Evolutionary conservation across 2,888 invertebrate genomes (phyloP).

Genomic region (Chrysodeixis includens): DNA sequence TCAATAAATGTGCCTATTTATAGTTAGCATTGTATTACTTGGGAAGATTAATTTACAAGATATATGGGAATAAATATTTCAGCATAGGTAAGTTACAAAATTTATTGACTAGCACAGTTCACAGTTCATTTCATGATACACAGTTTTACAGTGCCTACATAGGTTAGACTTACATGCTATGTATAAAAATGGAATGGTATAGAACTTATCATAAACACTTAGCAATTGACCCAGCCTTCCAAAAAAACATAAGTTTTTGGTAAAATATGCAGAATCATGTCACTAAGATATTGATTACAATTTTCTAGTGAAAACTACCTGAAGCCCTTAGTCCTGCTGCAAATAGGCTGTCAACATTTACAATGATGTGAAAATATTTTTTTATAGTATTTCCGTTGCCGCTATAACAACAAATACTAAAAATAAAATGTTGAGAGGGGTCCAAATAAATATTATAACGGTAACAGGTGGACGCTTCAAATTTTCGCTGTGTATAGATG

Average conservation of each 20-base stretch:
- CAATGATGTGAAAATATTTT: neutral
- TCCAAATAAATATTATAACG: no score
- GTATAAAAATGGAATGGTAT: slow-evolving; percentile 1
- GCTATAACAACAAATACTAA: no score
- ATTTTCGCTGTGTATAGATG: no score
- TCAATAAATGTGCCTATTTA: neutral
- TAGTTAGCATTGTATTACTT: neutral
- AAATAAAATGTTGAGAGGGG: no score
- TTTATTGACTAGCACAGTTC: slow-evolving; percentile 5
- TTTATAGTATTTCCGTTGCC: no score
- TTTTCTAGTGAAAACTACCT: no score
- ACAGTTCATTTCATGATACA: slow-evolving; percentile 1
- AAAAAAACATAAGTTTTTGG: neutral
- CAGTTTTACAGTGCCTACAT: neutral
- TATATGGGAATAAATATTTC: neutral
- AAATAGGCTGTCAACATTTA: no score
- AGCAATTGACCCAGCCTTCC: neutral
- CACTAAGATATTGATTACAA: no score
- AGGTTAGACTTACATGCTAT: neutral
- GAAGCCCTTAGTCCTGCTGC: neutral
- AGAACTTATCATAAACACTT: neutral
- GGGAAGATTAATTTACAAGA: neutral
- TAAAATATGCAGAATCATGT: neutral
- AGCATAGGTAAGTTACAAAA: neutral
- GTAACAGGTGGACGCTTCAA: no score